Base-by-base conservation (phyloP, 1,140 invertebrate species). In the Pseudomyrmex sp. region DNA sequence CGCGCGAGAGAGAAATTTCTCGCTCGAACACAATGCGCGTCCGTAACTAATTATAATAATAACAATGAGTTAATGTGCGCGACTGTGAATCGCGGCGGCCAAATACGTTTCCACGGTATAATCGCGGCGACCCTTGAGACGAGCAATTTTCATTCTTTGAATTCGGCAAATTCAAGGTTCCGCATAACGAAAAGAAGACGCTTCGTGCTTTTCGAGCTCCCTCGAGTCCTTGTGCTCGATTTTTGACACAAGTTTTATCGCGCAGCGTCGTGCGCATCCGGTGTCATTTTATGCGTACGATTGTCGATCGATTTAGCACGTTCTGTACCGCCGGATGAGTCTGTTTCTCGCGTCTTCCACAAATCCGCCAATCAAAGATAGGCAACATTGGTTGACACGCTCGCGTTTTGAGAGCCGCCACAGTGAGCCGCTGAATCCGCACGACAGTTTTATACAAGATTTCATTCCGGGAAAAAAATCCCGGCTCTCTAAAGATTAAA, bases 91-190 rank as follows among this genome's bases (percentile, higher is more conserved):
- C 76, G 70, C 66, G 61, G 13, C 26, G 44, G 35, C n/a, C 62
- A 26, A 70, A 72, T 70, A 61, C 9, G 54, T 59, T 59, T 79
- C n/a, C 35, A n/a, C 15, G 59, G n/a, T 76, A 61, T 76, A 61
- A 59, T 72, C 54, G 65, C 54, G 65, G n/a, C 5, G 2, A 18
- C 12, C 66, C 20, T 72, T 46, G 12, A 69, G 54, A 70, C 12
- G 15, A 12, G 44, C 35, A 35, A 70, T 70, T 72, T 80, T 70
- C 9, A 48, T 69, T 59, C 44, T 15, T 35, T 35, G 13, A 20
- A 59, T n/a, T 59, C 15, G 12, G 20, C 69, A 20, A 46, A 35
- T 35, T 2, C 58, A 23, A 76, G 48, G 48, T 62, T 35, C 20
- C 7, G 2, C 23, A 26, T 26, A 58, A 12, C 54, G 2, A 18